Evolutionary conservation across 2,113 vertebrate species (phyloP).

Genomic region (Clarias macrocephalus): DNA sequence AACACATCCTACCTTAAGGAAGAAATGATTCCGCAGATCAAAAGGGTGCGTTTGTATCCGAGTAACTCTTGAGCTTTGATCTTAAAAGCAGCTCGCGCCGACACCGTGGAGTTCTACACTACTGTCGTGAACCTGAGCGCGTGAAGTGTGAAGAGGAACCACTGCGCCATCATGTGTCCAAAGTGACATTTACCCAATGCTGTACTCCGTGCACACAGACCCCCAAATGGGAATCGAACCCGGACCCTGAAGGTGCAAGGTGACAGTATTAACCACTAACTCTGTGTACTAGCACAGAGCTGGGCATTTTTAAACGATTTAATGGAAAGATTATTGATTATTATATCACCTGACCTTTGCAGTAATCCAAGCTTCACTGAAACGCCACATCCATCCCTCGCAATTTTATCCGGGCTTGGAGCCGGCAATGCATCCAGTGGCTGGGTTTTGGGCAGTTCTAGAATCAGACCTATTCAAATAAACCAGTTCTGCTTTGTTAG

Average conservation of each 20-base stretch:
- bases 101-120: not conserved
- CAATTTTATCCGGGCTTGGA: too few species aligned
- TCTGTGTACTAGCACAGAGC: too few species aligned
- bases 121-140: too few species aligned
- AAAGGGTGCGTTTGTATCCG: not conserved
- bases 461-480: too few species aligned
- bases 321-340: not conserved
- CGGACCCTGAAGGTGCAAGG: too few species aligned
- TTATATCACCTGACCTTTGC: not conserved
- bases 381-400: too few species aligned
- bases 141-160: not conserved
- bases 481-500: too few species aligned
- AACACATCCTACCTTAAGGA: not conserved
- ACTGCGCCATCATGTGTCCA: not conserved
- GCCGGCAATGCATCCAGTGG: too few species aligned
- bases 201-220: too few species aligned
- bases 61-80: not conserved
- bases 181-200: not conserved
- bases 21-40: not conserved
- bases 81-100: not conserved
- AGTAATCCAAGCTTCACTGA: not conserved
- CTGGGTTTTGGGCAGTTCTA: too few species aligned
- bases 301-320: not conserved
- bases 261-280: too few species aligned
- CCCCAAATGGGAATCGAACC: too few species aligned